These are phyloP conservation scores for Pterois miles DNA, from an alignment of 2,797 vertebrate genomes.

Conservation along the genomic window DNA sequence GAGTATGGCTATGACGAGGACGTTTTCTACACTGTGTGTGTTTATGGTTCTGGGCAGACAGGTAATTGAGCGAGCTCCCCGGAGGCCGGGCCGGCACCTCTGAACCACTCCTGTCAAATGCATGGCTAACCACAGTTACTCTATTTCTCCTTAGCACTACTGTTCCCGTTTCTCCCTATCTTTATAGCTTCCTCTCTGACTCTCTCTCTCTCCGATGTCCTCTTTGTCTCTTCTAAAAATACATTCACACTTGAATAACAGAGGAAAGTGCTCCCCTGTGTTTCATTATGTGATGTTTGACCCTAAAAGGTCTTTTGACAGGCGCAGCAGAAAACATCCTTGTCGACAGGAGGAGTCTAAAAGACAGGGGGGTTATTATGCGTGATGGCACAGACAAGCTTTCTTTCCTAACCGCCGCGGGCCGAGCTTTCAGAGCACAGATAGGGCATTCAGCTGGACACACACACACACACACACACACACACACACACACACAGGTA, in stretches of 20 bases:
- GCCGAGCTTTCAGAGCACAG: constrained; percentile 6
- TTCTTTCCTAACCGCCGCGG: not conserved
- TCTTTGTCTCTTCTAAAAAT: constrained; percentile 3
- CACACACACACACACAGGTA: not conserved
- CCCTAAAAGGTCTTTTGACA: constrained; percentile 16
- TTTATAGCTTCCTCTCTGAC: not conserved
- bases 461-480: not conserved
- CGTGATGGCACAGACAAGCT: not conserved
- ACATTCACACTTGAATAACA: constrained; percentile 8
- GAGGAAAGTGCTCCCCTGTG: not conserved
- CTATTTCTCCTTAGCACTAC: not conserved
- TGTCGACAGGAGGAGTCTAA: not conserved
- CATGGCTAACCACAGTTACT: constrained; percentile 16
- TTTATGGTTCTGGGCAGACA: not conserved
- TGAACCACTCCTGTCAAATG: constrained; percentile 17
- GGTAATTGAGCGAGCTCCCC: constrained; percentile 17
- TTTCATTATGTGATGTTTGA: constrained; percentile 18
- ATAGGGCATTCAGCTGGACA: not conserved
- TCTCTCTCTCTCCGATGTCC: not conserved
- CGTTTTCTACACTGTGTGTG: not conserved
- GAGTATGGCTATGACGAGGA: not conserved
- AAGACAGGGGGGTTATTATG: constrained; percentile 9
- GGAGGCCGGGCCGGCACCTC: constrained; percentile 13
- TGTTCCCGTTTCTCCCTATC: not conserved
- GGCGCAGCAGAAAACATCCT: not conserved